These are phyloP conservation scores for Drosophila persimilis DNA, from an alignment of 1,140 invertebrate species.

Conservation along the genomic window DNA sequence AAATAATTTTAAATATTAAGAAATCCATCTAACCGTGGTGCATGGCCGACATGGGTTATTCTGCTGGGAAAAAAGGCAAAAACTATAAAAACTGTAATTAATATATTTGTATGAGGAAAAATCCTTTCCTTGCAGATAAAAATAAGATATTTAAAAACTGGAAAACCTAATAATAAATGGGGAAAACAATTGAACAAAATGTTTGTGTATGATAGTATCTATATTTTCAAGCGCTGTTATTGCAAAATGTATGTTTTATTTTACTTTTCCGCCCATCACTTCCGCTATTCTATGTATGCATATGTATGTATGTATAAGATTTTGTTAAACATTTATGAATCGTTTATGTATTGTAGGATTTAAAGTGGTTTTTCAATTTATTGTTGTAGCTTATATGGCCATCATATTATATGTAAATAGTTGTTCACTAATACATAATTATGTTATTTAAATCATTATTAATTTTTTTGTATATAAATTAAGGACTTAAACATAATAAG, in stretches of 20 bases:
- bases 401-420: slow-evolving; percentile 77
- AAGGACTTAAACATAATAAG: slow-evolving; percentile 78
- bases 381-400: slow-evolving; percentile 79
- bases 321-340: slow-evolving; percentile 79
- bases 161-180: slow-evolving; percentile 24
- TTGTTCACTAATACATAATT: slow-evolving; percentile 74
- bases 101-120: not conserved
- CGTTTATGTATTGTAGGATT: slow-evolving; percentile 62
- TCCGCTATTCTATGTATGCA: slow-evolving; percentile 68
- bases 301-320: slow-evolving; percentile 54
- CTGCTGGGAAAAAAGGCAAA: no score
- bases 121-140: not conserved
- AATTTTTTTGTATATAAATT: slow-evolving; percentile 78
- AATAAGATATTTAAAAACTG: slow-evolving; percentile 8
- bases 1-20: no score
- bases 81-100: no score
- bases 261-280: slow-evolving; percentile 64
- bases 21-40: no score
- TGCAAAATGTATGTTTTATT: slow-evolving; percentile 42
- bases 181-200: slow-evolving; percentile 44
- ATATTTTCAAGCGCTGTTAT: slow-evolving; percentile 34
- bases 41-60: no score
- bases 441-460: slow-evolving; percentile 80
- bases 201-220: slow-evolving; percentile 32
- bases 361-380: slow-evolving; percentile 74